Evolutionary conservation across 2,888 invertebrate species (phyloP).

Genomic region (Trichogramma dendrolimi): DNA sequence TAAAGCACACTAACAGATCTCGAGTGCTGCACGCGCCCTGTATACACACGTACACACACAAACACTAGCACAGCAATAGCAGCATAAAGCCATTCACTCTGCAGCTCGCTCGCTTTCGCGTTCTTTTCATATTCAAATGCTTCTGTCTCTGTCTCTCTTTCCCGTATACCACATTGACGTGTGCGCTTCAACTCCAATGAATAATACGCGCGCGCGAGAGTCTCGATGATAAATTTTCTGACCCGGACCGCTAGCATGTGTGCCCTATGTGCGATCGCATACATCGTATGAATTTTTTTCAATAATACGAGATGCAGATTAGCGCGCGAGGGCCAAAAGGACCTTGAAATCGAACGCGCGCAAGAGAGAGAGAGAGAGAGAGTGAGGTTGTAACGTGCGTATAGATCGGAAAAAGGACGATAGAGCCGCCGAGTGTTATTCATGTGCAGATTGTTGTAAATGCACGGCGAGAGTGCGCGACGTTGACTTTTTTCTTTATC

Average conservation of each 20-base stretch:
- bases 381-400: too few species aligned
- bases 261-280: slow-evolving; percentile 47
- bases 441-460: slow-evolving; percentile 15
- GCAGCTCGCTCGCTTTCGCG: slow-evolving; percentile 39
- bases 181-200: slow-evolving; percentile 43
- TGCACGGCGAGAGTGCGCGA: background rate
- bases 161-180: slow-evolving; percentile 42
- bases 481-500: background rate
- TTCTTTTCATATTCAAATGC: slow-evolving; percentile 53
- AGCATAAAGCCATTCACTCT: background rate
- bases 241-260: slow-evolving; percentile 43
- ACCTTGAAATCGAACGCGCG: slow-evolving; percentile 26
- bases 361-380: background rate
- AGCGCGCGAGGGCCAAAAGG: slow-evolving; percentile 17
- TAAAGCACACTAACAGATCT: slow-evolving; percentile 29
- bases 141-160: slow-evolving; percentile 24
- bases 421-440: slow-evolving; percentile 10
- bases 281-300: slow-evolving; percentile 37
- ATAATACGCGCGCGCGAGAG: slow-evolving; percentile 40
- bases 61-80: background rate
- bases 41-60: slow-evolving; percentile 5
- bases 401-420: slow-evolving; percentile 18
- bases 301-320: slow-evolving; percentile 15
- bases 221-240: slow-evolving; percentile 52
- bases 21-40: slow-evolving; percentile 16